Percentiles rank a stretch among this genome's conserved stretches.
phyloP scores from a whole-genome alignment of 1,140 invertebrate species.

The Pantala flavescens region DNA sequence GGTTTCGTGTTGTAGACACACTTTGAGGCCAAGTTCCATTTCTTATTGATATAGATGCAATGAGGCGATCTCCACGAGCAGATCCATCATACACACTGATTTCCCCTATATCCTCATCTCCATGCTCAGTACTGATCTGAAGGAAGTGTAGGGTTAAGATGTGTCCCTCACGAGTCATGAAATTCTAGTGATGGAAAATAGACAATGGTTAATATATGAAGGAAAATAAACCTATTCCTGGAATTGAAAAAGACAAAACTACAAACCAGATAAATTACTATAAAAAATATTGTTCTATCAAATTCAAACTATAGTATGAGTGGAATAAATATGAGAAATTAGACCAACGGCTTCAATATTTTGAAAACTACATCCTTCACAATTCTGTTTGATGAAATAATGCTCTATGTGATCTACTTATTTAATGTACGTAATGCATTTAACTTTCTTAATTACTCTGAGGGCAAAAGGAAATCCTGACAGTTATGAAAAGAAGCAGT shows the following conservation, averaged over 20 bases:
- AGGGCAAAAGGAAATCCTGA: no score
- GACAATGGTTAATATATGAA: conserved; percentile 19
- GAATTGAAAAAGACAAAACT: conserved; percentile 11
- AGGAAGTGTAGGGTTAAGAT: conserved; percentile 74
- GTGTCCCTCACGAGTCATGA: conserved; percentile 63
- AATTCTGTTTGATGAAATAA: no score
- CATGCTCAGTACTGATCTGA: conserved; percentile 58
- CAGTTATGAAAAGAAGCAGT: no score
- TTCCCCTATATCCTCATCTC: conserved; percentile 59
- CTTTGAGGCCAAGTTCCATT: conserved; percentile 78
- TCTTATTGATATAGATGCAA: conserved; percentile 53
- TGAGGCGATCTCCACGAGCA: conserved; percentile 51
- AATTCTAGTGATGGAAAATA: conserved; percentile 39
- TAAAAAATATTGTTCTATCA: neutral
- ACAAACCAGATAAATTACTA: neutral
- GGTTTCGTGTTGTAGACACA: conserved; percentile 62
- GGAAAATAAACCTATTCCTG: neutral
- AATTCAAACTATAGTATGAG: no score
- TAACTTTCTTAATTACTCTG: no score
- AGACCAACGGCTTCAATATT: no score
- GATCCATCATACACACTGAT: conserved; percentile 59
- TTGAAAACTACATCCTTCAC: no score
- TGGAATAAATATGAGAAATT: no score
- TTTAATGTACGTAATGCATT: no score
- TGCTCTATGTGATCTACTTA: no score